Evolutionary conservation across 2,888 invertebrate species (phyloP), one percentile per base, ranked within the genome.

Genomic region (Polyommatus icarus): DNA sequence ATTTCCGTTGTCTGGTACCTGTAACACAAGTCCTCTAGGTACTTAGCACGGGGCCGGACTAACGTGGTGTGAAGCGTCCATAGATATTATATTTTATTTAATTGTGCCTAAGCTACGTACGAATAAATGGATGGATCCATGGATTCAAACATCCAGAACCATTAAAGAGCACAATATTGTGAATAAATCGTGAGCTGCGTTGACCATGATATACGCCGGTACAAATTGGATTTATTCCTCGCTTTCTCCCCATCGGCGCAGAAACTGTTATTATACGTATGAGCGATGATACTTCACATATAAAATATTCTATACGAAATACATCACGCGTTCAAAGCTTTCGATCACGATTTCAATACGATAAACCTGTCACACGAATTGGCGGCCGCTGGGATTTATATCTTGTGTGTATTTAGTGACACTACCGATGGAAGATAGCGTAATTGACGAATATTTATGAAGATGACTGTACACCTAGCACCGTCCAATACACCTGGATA

Each of bases 191-290:
- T 87, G 87, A 86, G 84, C 85, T 86, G 84, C 84, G 86, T 84
- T 89, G 91, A 89, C 91, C 92, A 90, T 90, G 92, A 93, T 92
- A 89, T 91, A 93, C 88, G 87, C 85, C 88, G 88, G 90, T 89
- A 90, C 90, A 92, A 92, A 93, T 93, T 92, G 91, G 92, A 92
- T 93, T 92, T 92, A 92, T 91, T 89, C 87, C 86, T 84, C 89
- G 89, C 86, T 89, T 88, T 89, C 88, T 88, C 88, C 87, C 86
- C 87, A 89, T 89, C 88, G 88, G 88, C 85, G 88, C 87, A 90
- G 88, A 88, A 90, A 91, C 89, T 90, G 89, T 91, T 91, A 90
- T 90, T 89, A 89, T 89, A 88, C 88, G 90, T 91, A 90, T 91
- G 90, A 91, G 89, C 89, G 90, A 91, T 91, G 91, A 90, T 88